These are phyloP conservation scores for Ditylenchus dipsaci DNA, from an alignment of 1,140 invertebrate genomes.

Conservation along the genomic window DNA sequence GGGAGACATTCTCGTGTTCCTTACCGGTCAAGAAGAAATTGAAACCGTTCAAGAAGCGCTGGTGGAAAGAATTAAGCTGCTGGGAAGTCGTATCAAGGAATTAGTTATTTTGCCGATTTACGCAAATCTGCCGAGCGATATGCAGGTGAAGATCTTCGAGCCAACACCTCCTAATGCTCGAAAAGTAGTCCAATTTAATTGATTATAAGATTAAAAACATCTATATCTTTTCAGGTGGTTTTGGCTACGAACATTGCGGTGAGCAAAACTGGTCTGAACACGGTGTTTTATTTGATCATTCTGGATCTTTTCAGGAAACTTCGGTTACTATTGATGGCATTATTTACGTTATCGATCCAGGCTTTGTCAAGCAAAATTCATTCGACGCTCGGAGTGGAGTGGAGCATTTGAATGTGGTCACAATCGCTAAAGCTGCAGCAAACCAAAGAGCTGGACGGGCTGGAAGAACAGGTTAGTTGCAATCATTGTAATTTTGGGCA, in stretches of 20 bases:
- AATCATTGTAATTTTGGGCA: too few species aligned
- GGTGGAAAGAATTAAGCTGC: constrained; percentile 47
- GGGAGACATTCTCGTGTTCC: constrained; percentile 92
- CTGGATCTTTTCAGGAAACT: constrained; percentile 64
- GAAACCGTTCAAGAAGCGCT: constrained; percentile 52
- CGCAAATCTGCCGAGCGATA: constrained; percentile 93
- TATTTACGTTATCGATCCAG: constrained; percentile 97
- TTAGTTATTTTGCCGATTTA: constrained; percentile 76
- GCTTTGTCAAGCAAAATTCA: constrained; percentile 95
- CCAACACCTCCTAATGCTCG: constrained; percentile 87
- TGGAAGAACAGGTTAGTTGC: constrained; percentile 69
- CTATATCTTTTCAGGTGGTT: constrained; percentile 69
- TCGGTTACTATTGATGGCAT: constrained; percentile 98
- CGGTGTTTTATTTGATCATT: not conserved
- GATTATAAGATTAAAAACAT: not conserved
- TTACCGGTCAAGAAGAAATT: constrained; percentile 71
- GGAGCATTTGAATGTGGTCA: constrained; percentile 94
- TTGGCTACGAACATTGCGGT: constrained; percentile 93
- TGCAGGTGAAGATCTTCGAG: constrained; percentile 96
- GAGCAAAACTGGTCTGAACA: constrained; percentile 63
- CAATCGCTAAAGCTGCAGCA: constrained; percentile 91
- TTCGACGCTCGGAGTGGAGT: constrained; percentile 96
- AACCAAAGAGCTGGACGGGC: constrained; percentile 88
- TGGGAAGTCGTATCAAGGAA: constrained; percentile 88
- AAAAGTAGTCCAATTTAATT: constrained; percentile 63